Evolutionary conservation across 2,797 vertebrate species (phyloP), one percentile per base, ranked within the genome.

Genomic region (Cynopterus sphinx): DNA sequence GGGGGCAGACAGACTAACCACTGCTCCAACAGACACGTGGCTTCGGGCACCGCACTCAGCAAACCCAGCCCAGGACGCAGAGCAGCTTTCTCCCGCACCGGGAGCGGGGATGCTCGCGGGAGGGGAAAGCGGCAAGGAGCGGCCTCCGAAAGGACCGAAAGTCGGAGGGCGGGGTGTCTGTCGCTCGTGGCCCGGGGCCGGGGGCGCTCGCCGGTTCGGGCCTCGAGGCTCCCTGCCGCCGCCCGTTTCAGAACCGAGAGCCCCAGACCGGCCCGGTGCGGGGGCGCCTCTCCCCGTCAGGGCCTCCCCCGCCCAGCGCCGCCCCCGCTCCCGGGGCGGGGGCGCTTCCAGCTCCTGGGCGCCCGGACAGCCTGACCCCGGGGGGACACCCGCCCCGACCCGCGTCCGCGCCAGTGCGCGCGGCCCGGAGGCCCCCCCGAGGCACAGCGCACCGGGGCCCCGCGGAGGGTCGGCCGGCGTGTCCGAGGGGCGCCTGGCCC

Each of bases 281-380:
- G 95, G 92, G 96, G 97, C 89, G 96, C 81, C 46, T 59, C 84
- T 41, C 65, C 13, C 86, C 28, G 86, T n/a, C 28, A 4, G 5
- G 79, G 84, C 83, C 93, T 86, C 94, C 89, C 39, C 83, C 94
- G 87, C 93, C 74, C 68, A 22, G 91, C 92, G 90, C 95, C 95
- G 92, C 95, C 97, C 93, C 97, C 96, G 71, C 61, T 24, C 24
- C 79, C 59, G 33, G 57, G 87, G 94, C 96, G 93, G 92, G 78
- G 94, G 91, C 63, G 15, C 79, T 46, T 31, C 43, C 88, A 15
- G 84, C 79, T 96, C 28, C 61, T 21, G 21, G n/a, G 93, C 49
- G 43, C 78, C 17, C 3, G 93, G 94, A 10, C 96, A 95, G 77
- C 74, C 95, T 90, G 94, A 93, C 81, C 95, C 90, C 22, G 13